Conservation (phyloP, 2,113 vertebrate species). For the Genyomyrus donnyi region DNA sequence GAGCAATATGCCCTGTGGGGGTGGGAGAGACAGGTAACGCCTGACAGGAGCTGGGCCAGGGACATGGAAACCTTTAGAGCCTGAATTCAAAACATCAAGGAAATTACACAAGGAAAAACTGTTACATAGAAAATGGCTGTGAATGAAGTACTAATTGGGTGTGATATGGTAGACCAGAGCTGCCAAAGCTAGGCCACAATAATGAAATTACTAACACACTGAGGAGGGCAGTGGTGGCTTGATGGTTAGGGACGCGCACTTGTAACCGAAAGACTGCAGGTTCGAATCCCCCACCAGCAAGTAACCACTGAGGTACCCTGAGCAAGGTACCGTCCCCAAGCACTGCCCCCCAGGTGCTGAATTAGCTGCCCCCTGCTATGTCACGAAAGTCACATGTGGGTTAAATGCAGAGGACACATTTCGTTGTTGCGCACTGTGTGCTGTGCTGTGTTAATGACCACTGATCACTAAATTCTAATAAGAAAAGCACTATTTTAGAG, state of each 20-base stretch:
- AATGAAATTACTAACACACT: not conserved
- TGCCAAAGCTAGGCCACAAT: not conserved
- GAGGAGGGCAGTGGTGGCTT: not conserved
- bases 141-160: not conserved
- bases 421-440: too few species aligned
- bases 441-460: too few species aligned
- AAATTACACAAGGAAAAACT: not conserved
- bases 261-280: too few species aligned
- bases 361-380: too few species aligned
- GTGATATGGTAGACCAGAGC: not conserved
- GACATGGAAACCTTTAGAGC: not conserved
- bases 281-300: too few species aligned
- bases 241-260: too few species aligned
- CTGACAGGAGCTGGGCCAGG: too few species aligned
- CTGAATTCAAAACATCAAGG: not conserved
- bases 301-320: too few species aligned
- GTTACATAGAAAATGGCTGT: not conserved
- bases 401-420: too few species aligned
- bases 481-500: not conserved
- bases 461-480: not conserved
- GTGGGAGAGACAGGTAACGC: not conserved
- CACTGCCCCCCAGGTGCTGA: too few species aligned
- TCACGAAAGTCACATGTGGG: too few species aligned
- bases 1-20: slow-evolving; percentile 65
- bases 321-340: too few species aligned